These are phyloP conservation scores for Illadopsis cleaveri DNA, from an alignment of 2,113 vertebrate genomes.

Conservation along the genomic window DNA sequence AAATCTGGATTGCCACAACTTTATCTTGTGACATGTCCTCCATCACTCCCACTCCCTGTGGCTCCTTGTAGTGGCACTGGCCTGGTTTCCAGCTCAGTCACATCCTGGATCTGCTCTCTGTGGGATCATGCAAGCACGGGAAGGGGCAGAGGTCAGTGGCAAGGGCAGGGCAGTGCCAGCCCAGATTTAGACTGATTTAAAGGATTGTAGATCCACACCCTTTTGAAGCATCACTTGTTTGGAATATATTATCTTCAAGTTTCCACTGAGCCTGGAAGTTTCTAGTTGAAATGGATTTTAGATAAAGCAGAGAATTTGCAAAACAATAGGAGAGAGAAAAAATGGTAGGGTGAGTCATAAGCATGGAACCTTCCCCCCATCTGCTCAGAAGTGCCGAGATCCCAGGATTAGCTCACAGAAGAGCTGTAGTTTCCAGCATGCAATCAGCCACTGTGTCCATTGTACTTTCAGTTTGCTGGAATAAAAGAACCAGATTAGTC, in stretches of 20 bases:
- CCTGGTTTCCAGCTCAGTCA: fast-evolving
- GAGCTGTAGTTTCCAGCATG: slow-evolving; percentile 3
- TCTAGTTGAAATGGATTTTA: slow-evolving; percentile 22
- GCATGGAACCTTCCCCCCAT: not conserved
- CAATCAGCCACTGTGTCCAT: not conserved
- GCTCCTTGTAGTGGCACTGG: not conserved
- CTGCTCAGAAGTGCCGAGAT: slow-evolving; percentile 1
- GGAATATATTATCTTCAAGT: not conserved
- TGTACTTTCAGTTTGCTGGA: not conserved
- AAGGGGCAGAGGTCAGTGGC: not conserved
- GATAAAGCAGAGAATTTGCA: slow-evolving; percentile 23
- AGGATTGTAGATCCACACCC: not conserved
- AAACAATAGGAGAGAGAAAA: slow-evolving; percentile 28
- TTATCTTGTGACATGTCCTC: not conserved
- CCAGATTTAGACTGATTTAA: not conserved
- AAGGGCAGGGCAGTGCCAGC: not conserved
- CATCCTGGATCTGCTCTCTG: not conserved
- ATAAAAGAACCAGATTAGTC: slow-evolving; percentile 6
- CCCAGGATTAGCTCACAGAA: slow-evolving; percentile 5
- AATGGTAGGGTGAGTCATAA: slow-evolving; percentile 12
- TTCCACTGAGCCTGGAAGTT: not conserved
- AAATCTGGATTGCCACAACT: not conserved
- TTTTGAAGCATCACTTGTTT: not conserved
- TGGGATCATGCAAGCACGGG: not conserved
- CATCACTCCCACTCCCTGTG: not conserved